Evolutionary conservation across 2,888 invertebrate species (phyloP), one percentile per base, ranked within the genome.

Genomic region (Mesorhabditis spiculigera): DNA sequence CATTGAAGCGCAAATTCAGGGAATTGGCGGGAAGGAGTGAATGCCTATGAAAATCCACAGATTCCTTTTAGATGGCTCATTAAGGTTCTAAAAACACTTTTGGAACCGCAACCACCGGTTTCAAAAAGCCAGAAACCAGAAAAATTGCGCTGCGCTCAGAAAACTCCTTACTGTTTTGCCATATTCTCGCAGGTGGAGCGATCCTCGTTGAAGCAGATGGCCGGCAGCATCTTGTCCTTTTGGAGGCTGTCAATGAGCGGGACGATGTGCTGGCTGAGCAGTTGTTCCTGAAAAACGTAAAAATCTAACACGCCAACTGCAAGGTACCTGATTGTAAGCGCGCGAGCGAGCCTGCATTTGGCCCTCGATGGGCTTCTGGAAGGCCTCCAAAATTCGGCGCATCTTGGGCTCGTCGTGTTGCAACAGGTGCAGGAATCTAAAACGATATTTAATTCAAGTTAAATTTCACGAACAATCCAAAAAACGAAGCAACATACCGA

Each of bases 121-220:
- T 28, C 28, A 28, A 28, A 28, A 28, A 28, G 28, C 3, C 28
- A 28, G 28, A 28, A 28, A 28, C 28, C 28, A 28, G 28, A 28
- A 28, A 28, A 28, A 28, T 28, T 28, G 28, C 28, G 28, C 28
- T 28, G 28, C 28, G 28, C 28, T 28, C 28, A 28, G 28, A 28
- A 28, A 28, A 28, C 28, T 28, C 28, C n/a, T 10, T 50, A 50
- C 58, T 13, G 8, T 50, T 50, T 50, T 13, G 85, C 83, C 64
- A 85, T 69, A n/a, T 66, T 72, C 67, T 85, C 82, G 63, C 84
- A 85, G 4, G 84, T 73, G 44, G 78, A 77, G 66, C 84, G 81
- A 71, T 83, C 80, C 64, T 84, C 84, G 67, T 82, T 84, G 79
- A 84, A 84, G 67, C 84, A 85, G 63, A 84, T 79, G 3, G 82